Percentiles rank a stretch among this genome's conserved stretches.
These are phyloP conservation scores for Troglohyphantes excavatus DNA, from an alignment of 2,888 invertebrate species.

Conservation along the genomic window DNA sequence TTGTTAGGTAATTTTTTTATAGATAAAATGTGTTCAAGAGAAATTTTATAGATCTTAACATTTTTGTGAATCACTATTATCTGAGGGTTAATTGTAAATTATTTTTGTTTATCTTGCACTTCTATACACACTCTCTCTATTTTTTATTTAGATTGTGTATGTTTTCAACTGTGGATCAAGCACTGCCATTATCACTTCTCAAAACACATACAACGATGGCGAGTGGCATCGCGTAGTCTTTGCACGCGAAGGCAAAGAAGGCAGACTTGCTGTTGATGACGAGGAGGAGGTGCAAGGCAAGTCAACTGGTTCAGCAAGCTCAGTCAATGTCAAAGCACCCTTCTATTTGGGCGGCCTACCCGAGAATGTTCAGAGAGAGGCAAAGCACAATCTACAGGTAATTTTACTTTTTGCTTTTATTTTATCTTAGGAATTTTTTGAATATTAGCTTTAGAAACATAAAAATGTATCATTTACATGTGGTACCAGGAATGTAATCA, in stretches of 20 bases:
- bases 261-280: conserved; percentile 87
- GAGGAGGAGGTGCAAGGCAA: conserved; percentile 85
- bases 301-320: conserved; percentile 81
- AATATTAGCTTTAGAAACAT: too few relatives aligned
- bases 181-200: conserved; percentile 85
- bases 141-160: conserved; percentile 86
- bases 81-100: too few relatives aligned
- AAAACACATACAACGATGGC: conserved; percentile 87
- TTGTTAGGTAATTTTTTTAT: too few relatives aligned
- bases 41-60: too few relatives aligned
- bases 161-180: conserved; percentile 89
- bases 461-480: too few relatives aligned
- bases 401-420: too few relatives aligned
- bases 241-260: conserved; percentile 85
- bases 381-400: conserved; percentile 83
- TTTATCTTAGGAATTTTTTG: too few relatives aligned
- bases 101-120: too few relatives aligned
- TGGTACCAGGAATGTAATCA: too few relatives aligned
- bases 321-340: conserved; percentile 87
- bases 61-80: too few relatives aligned
- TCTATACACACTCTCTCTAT: too few relatives aligned
- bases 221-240: conserved; percentile 91
- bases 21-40: too few relatives aligned
- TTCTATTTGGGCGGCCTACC: conserved; percentile 92
- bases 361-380: conserved; percentile 83